Percentiles rank a stretch among this genome's conserved stretches.
Conservation (phyloP, 2,113 vertebrate species). For the Osmerus mordax region DNA sequence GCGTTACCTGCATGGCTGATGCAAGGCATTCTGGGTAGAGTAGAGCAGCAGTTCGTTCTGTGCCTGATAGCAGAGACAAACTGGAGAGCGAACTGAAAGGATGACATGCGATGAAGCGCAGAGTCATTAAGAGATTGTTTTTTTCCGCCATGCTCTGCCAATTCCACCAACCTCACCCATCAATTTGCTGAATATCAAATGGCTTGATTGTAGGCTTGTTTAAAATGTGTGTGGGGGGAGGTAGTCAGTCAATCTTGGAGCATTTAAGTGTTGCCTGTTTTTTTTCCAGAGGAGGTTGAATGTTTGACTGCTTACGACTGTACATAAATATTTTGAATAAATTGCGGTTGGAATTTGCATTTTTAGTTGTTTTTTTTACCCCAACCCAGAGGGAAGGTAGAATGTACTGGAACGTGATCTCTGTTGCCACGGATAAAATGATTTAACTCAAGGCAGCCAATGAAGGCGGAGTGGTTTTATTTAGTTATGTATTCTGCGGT, state of each 20-base stretch:
- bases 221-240: background rate
- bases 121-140: conserved; percentile 38
- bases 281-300: conserved; percentile 41
- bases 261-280: conserved; percentile 9
- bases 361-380: conserved; percentile 10
- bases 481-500: background rate
- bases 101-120: no score
- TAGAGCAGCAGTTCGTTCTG: no score
- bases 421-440: background rate
- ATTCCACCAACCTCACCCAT: background rate
- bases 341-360: conserved; percentile 59
- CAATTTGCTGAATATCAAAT: conserved; percentile 20
- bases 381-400: conserved; percentile 38
- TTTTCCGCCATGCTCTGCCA: conserved; percentile 17
- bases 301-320: conserved; percentile 47
- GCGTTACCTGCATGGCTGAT: no score
- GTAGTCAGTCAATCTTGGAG: background rate
- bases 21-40: no score
- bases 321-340: conserved; percentile 57
- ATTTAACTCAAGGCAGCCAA: background rate
- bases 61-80: no score
- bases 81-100: background rate
- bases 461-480: background rate
- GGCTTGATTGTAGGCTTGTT: conserved; percentile 46
- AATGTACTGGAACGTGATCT: conserved; percentile 48